Conservation (phyloP, 1,140 invertebrate species). For the Drosophila triauraria region DNA sequence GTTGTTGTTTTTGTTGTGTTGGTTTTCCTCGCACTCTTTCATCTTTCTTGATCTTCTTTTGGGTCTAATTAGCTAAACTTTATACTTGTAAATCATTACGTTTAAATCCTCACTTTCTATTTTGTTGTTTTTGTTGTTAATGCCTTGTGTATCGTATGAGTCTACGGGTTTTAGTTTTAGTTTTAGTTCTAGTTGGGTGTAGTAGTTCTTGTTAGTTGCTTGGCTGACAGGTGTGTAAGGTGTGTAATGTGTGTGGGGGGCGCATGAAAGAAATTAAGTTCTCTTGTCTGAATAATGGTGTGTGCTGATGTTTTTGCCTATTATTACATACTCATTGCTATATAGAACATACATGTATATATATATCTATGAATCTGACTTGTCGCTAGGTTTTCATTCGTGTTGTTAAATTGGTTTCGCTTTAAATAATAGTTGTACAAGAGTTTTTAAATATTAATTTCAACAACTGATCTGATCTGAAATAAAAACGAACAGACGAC, state of each 20-base stretch:
- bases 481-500: slow-evolving; percentile 83
- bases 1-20: slow-evolving; percentile 41
- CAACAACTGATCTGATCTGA: slow-evolving; percentile 80
- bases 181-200: slow-evolving; percentile 33
- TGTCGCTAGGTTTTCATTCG: slow-evolving; percentile 64
- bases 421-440: slow-evolving; percentile 76
- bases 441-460: slow-evolving; percentile 81
- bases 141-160: slow-evolving; percentile 57
- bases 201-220: slow-evolving; percentile 51
- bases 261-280: slow-evolving; percentile 67
- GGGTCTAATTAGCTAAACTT: slow-evolving; percentile 81
- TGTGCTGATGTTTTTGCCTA: slow-evolving; percentile 60
- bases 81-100: slow-evolving; percentile 71
- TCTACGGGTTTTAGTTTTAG: slow-evolving; percentile 45
- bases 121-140: slow-evolving; percentile 45
- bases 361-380: slow-evolving; percentile 67
- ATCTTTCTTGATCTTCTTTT: slow-evolving; percentile 43
- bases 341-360: slow-evolving; percentile 74
- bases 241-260: slow-evolving; percentile 22
- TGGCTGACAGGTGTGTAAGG: slow-evolving; percentile 28
- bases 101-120: slow-evolving; percentile 74
- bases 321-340: slow-evolving; percentile 72
- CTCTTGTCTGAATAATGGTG: slow-evolving; percentile 49
- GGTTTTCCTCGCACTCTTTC: slow-evolving; percentile 52
- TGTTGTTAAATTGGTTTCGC: slow-evolving; percentile 64